Evolutionary conservation across 2,888 invertebrate species (phyloP).

Genomic region (Eupithecia inturbata): DNA sequence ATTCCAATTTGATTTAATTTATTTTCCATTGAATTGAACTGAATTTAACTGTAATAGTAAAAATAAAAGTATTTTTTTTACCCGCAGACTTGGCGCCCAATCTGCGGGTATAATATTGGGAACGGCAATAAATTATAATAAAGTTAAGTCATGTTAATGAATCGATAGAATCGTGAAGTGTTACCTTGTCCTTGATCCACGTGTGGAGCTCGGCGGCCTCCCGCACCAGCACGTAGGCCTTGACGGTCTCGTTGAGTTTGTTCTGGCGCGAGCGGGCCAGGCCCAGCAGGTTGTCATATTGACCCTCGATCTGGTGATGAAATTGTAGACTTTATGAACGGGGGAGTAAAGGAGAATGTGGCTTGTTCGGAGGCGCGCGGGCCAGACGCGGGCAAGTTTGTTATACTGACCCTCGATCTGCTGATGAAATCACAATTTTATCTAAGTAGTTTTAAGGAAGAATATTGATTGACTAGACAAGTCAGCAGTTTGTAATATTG

Average conservation of each 20-base stretch:
- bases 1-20: no score
- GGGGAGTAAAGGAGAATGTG: not conserved
- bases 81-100: no score
- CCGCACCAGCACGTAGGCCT: constrained; percentile 98
- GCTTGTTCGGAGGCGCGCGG: not conserved
- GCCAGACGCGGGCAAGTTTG: not conserved
- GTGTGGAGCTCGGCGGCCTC: constrained; percentile 98
- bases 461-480: no score
- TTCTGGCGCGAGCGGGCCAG: constrained; percentile 96
- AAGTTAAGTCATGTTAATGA: not conserved
- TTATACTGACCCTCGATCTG: not conserved
- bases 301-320: constrained; percentile 91
- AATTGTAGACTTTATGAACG: not conserved
- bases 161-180: not conserved
- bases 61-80: no score
- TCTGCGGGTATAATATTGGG: no score
- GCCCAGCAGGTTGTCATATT: constrained; percentile 95
- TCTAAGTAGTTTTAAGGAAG: no score
- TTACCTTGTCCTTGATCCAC: constrained; percentile 98
- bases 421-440: no score
- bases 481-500: no score
- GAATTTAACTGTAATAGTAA: no score
- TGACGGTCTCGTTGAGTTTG: constrained; percentile 98
- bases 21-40: no score
- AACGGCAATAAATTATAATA: not conserved